Percentiles rank a stretch among this genome's conserved stretches.
phyloP scores from a whole-genome alignment of 2,113 vertebrate species.

The Aleadryas rufinucha region DNA sequence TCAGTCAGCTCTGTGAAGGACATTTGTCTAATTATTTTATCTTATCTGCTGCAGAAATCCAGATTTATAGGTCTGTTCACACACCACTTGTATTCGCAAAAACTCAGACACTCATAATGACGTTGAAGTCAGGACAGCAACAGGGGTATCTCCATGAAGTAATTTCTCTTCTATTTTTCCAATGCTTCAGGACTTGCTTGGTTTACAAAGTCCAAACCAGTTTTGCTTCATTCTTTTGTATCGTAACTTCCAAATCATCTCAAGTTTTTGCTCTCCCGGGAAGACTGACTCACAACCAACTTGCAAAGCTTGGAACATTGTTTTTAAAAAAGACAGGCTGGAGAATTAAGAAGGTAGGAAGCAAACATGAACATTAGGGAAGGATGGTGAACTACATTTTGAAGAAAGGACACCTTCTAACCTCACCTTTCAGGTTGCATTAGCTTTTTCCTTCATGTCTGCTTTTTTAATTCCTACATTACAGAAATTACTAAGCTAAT shows the following conservation, averaged over 20 bases:
- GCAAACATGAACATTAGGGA: background rate
- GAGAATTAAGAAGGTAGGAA: background rate
- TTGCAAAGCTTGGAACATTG: background rate
- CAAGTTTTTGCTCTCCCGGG: background rate
- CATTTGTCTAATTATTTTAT: background rate
- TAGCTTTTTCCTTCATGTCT: background rate
- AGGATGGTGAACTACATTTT: background rate
- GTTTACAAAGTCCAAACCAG: background rate
- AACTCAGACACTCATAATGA: background rate
- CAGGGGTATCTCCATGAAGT: background rate
- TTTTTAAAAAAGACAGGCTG: background rate
- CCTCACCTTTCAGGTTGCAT: background rate
- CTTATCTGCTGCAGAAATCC: background rate
- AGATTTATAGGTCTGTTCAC: background rate
- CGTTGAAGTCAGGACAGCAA: background rate
- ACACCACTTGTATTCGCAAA: background rate
- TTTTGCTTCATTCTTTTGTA: slow-evolving; percentile 21
- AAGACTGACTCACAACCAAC: background rate
- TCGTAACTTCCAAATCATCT: background rate
- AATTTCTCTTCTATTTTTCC: background rate
- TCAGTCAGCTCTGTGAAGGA: background rate
- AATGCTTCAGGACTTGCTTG: background rate
- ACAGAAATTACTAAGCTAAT: background rate
- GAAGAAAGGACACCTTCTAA: background rate
- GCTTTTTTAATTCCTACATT: background rate